Conservation (phyloP, 2,888 invertebrate species). For the Macrosiphum euphorbiae region DNA sequence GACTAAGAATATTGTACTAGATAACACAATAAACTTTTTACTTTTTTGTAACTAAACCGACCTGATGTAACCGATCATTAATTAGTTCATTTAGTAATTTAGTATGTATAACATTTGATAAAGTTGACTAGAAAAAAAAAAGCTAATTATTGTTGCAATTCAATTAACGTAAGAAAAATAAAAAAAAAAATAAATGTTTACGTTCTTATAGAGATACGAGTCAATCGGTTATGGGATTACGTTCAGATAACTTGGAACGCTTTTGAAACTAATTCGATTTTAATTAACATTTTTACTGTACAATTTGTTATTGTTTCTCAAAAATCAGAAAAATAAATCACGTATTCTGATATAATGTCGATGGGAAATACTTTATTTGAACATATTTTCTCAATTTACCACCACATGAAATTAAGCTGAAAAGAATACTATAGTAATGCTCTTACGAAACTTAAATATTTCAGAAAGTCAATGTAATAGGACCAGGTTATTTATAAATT, state of each 20-base stretch:
- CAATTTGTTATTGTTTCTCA: background rate
- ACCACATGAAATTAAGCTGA: no score
- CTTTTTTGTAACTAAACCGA: background rate
- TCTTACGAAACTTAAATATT: no score
- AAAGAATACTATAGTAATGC: no score
- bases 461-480: no score
- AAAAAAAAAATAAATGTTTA: background rate
- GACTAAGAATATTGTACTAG: background rate
- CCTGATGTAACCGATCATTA: background rate
- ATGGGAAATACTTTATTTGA: background rate
- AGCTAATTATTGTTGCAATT: background rate
- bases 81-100: background rate
- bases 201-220: background rate
- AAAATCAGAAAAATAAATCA: background rate
- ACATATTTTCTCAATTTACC: no score
- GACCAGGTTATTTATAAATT: no score
- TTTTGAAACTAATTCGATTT: background rate
- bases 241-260: background rate
- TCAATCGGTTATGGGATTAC: background rate
- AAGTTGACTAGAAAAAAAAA: background rate
- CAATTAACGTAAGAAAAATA: background rate
- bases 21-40: background rate
- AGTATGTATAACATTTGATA: background rate
- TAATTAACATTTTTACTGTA: background rate
- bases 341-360: background rate